Conservation (phyloP, 2,113 vertebrate species). For the Laticauda laticaudata region DNA sequence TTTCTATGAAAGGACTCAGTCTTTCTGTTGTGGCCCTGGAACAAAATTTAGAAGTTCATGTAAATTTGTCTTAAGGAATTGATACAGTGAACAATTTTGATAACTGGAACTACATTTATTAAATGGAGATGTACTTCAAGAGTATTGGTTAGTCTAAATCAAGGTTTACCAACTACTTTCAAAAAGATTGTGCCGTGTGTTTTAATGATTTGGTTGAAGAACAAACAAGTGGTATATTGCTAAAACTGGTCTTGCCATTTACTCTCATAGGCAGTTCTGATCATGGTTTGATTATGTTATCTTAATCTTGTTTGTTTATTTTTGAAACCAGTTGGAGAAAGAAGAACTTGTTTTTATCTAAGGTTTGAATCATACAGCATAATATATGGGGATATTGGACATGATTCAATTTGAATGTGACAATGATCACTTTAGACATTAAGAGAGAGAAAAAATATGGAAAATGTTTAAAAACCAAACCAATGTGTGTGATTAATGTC, state of each 20-base stretch:
- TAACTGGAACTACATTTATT: not conserved
- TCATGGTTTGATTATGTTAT: not conserved
- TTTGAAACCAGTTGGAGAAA: not conserved
- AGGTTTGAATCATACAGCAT: not conserved
- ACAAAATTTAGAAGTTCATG: conserved; percentile 3
- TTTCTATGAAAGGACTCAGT: conserved; percentile 1
- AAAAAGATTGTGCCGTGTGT: not conserved
- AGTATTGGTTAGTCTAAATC: not conserved
- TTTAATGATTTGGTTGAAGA: not conserved
- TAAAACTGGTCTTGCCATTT: not conserved
- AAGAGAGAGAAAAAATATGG: not conserved
- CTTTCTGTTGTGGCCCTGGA: conserved; percentile 3
- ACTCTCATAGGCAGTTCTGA: not conserved
- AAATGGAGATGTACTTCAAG: not conserved
- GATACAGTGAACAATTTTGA: not conserved
- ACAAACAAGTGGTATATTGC: not conserved
- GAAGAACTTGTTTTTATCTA: not conserved
- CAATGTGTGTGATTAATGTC: not conserved
- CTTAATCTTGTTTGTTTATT: not conserved
- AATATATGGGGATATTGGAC: not conserved
- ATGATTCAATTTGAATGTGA: not conserved
- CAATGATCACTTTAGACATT: not conserved
- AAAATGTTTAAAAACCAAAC: not conserved
- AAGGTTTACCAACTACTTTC: not conserved
- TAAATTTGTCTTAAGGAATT: not conserved